phyloP scores from a whole-genome alignment of 2,888 invertebrate genomes.

The Drosophila fungiperda region DNA sequence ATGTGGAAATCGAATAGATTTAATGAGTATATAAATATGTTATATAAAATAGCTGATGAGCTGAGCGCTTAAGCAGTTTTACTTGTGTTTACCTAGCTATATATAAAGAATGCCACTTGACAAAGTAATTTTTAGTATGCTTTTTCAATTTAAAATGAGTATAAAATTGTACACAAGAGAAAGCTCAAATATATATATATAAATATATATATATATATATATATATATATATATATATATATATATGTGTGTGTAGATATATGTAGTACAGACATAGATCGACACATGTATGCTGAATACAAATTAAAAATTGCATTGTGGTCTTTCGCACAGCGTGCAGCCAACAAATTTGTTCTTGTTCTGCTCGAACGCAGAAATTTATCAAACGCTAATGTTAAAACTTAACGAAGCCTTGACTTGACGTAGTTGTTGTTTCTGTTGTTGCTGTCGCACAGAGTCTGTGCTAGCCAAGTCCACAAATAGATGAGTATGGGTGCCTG shows the following conservation, averaged over 20 bases:
- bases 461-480: slow-evolving; percentile 59
- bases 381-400: slow-evolving; percentile 62
- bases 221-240: background rate
- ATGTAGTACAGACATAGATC: background rate
- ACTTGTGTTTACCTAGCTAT: background rate
- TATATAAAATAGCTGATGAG: background rate
- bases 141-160: background rate
- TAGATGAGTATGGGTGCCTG: slow-evolving; percentile 47
- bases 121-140: background rate
- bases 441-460: slow-evolving; percentile 3
- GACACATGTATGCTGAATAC: background rate
- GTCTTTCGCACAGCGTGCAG: slow-evolving; percentile 1
- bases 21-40: background rate
- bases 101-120: slow-evolving; percentile 10
- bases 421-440: slow-evolving; percentile 19
- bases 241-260: background rate
- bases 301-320: slow-evolving; percentile 13
- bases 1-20: background rate
- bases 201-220: background rate
- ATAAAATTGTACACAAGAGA: background rate
- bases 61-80: background rate
- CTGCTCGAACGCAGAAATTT: slow-evolving; percentile 51
- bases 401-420: slow-evolving; percentile 58
- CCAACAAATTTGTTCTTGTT: slow-evolving; percentile 24
- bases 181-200: background rate